phyloP scores from a whole-genome alignment of 2,113 vertebrate genomes.

The Labeo catla region DNA sequence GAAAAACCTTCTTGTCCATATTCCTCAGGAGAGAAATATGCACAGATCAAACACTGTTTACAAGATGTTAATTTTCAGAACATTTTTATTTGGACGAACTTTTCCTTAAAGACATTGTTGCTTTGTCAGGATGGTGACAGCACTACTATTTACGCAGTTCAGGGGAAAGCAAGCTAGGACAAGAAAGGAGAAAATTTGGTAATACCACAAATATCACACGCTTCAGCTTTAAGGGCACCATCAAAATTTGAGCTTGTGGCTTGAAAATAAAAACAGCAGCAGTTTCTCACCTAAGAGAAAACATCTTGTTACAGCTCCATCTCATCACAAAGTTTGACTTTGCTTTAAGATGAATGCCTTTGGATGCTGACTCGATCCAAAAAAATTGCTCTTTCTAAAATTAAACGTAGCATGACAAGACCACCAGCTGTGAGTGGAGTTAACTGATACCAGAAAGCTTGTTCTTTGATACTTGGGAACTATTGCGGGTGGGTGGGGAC shows the following conservation, averaged over 20 bases:
- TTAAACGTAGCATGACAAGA: background rate
- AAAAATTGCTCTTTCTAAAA: background rate
- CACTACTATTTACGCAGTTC: background rate
- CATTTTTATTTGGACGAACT: background rate
- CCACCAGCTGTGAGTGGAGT: background rate
- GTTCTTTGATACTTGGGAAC: background rate
- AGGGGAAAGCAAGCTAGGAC: background rate
- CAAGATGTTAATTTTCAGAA: too few species aligned
- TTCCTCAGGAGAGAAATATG: too few species aligned
- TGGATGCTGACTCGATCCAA: background rate
- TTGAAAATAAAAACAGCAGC: background rate
- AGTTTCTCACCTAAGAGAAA: background rate
- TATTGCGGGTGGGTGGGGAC: background rate
- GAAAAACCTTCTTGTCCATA: too few species aligned
- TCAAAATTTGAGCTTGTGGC: background rate
- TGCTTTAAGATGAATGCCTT: constrained; percentile 4
- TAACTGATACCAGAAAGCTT: background rate
- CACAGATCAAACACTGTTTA: too few species aligned
- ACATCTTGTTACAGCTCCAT: background rate
- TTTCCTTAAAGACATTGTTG: background rate
- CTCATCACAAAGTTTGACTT: background rate
- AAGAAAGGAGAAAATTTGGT: background rate
- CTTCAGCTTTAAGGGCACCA: background rate
- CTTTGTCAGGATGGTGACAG: background rate
- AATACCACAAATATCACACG: background rate